phyloP scores from a whole-genome alignment of 1,140 invertebrate species.

The Trigoniulus corallinus region DNA sequence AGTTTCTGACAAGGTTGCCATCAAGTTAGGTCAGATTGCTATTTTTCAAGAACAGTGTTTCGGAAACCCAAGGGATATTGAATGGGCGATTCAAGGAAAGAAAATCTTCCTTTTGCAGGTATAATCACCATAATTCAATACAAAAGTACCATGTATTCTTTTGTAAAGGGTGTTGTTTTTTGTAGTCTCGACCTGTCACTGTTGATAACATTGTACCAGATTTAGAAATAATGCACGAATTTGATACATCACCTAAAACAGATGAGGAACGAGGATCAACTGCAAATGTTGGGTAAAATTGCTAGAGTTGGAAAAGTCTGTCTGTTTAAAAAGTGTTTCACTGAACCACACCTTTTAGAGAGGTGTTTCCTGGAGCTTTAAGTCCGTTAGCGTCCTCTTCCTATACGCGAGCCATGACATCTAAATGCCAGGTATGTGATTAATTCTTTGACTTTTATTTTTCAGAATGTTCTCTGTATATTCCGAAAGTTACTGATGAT shows the following conservation, averaged over 20 bases:
- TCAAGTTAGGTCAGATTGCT: not conserved
- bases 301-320: not conserved
- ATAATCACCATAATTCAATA: not conserved
- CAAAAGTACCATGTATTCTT: not conserved
- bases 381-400: not conserved
- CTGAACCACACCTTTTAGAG: not conserved
- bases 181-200: not conserved
- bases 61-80: not conserved
- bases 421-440: no score
- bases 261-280: not conserved
- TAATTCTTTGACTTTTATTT: not conserved
- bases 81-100: not conserved
- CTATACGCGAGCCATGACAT: not conserved
- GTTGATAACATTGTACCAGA: not conserved
- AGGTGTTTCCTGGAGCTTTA: not conserved
- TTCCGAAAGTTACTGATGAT: no score
- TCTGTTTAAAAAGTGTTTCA: not conserved
- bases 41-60: not conserved
- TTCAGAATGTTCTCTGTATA: not conserved
- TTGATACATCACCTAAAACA: not conserved
- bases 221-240: not conserved
- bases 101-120: not conserved
- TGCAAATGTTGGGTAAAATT: not conserved
- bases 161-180: not conserved
- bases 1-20: not conserved